Conservation (phyloP, 2,888 invertebrate species). For the Zhengitettix transpicula region DNA sequence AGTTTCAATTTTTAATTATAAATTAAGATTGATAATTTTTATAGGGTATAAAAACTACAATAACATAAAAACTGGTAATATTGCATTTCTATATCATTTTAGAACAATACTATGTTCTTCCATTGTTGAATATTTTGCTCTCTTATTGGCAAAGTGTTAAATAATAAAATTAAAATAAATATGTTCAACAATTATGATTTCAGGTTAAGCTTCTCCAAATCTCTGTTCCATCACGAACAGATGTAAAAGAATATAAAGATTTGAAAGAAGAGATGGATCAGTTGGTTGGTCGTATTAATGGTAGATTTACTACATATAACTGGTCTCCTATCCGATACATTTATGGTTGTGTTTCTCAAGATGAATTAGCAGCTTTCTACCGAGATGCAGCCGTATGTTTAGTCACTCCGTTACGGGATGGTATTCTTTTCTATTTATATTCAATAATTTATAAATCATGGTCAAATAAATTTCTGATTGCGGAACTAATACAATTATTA, state of each 20-base stretch:
- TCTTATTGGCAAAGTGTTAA: no score
- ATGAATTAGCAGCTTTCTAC: constrained; percentile 72
- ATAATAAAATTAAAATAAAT: no score
- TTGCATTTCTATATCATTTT: no score
- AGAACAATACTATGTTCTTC: no score
- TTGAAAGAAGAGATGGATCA: constrained; percentile 84
- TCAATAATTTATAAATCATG: no score
- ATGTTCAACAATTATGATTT: not conserved
- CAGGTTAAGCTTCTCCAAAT: constrained; percentile 58
- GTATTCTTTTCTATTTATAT: constrained; percentile 19
- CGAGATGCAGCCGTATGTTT: constrained; percentile 73
- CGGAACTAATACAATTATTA: no score
- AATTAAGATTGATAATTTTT: no score
- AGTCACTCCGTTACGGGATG: constrained; percentile 74
- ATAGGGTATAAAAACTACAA: no score
- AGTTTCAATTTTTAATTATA: no score
- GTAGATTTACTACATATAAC: constrained; percentile 74
- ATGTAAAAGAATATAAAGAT: constrained; percentile 79
- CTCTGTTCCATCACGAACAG: constrained; percentile 75
- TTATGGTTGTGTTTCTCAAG: constrained; percentile 74
- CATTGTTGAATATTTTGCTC: no score
- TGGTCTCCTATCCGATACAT: constrained; percentile 87
- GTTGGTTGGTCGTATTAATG: constrained; percentile 73
- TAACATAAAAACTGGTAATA: no score
- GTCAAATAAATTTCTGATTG: no score